Evolutionary conservation across 2,113 vertebrate species (phyloP).

Genomic region (Catharus fuscescens): DNA sequence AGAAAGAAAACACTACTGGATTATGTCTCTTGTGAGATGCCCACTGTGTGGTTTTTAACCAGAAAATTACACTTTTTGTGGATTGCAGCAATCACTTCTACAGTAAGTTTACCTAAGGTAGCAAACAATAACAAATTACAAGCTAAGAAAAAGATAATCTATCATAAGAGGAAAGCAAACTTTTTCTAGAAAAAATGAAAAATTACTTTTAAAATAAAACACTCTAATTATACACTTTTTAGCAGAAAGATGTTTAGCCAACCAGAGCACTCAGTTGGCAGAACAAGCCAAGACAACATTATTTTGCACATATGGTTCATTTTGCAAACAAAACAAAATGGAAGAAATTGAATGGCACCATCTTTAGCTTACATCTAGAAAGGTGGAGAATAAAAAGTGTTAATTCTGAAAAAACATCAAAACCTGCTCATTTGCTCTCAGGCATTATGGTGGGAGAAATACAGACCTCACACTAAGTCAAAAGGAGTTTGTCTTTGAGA

Average conservation of each 20-base stretch:
- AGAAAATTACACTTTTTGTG: background rate
- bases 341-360: background rate
- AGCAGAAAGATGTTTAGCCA: background rate
- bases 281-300: background rate
- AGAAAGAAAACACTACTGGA: background rate
- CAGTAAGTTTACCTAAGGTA: background rate
- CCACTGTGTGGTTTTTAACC: background rate
- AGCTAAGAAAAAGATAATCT: background rate
- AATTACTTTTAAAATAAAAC: background rate
- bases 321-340: background rate
- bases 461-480: background rate
- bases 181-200: background rate
- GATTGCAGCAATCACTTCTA: background rate
- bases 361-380: background rate
- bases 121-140: background rate
- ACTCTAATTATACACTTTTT: background rate
- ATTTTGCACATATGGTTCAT: background rate
- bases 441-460: background rate
- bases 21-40: background rate
- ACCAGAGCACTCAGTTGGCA: background rate
- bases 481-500: rapidly evolving
- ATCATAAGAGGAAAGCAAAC: background rate
- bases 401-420: background rate
- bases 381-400: background rate
- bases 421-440: background rate